Base-by-base conservation (phyloP, 2,888 invertebrate species). In the Diaprepes abbreviatus region DNA sequence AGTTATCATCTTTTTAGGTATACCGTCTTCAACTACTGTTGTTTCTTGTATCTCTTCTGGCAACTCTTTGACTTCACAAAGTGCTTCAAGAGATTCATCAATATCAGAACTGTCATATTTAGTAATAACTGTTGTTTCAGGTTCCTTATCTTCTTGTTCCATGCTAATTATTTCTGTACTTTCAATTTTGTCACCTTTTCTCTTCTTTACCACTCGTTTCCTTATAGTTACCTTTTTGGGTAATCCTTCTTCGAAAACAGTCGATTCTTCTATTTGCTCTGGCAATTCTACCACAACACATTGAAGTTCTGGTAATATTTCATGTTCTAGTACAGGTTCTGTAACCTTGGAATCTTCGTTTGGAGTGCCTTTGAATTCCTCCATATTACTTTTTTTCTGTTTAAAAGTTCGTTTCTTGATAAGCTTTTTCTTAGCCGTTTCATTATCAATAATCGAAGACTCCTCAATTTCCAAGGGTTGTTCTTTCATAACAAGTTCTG, bases 381-480 rank as follows among this genome's bases (percentile, higher is more conserved):
- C 78, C 52, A 85, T 85, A 0, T 77, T 77, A 1, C 85, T 87
- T 58, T 82, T 84, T 65, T 79, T 82, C 58, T 85, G 85, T 73
- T 84, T 88, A 0, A 86, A 83, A 2, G 83, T 81, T 0, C 85
- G 85, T 69, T 84, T 87, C 2, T 85, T 86, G 0, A 82, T 82
- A 3, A 79, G 72, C 55, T 75, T 70, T 17, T 74, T 75, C 62
- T 63, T 73, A 10, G 54, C 60, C 24, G 67, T 55, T n/a, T 71
- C 70, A 16, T 74, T 60, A 52, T 71, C 64, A 43, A 76, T 72
- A 5, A 70, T 70, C 48, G 65, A 75, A 40, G 63, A 71, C 69
- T 66, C 77, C 74, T 64, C 66, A 60, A 65, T 3, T 33, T 77
- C 77, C 14, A 80, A 73, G 1, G 80, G 75, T 76, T 73, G 74